phyloP scores from a whole-genome alignment of 2,797 vertebrate genomes.

The Triplophysa bombifrons region DNA sequence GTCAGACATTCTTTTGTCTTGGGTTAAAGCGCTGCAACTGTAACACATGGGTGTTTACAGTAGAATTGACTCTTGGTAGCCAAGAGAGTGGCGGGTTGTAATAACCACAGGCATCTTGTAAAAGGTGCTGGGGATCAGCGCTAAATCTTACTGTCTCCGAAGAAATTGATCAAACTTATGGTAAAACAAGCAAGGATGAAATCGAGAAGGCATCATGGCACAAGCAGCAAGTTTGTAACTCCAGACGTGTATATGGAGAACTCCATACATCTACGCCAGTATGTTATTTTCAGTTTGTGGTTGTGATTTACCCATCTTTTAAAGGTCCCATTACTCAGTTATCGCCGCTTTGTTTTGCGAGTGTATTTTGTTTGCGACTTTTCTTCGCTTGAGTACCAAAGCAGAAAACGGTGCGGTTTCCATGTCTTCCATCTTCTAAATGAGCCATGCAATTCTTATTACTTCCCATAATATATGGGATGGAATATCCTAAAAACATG shows the following conservation, averaged over 20 bases:
- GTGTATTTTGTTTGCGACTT: constrained; percentile 64
- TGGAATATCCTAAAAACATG: constrained; percentile 60
- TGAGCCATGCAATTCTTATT: constrained; percentile 73
- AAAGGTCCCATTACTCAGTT: constrained; percentile 58
- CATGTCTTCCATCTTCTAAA: constrained; percentile 65
- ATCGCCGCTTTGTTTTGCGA: constrained; percentile 11
- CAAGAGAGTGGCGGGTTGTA: constrained; percentile 38
- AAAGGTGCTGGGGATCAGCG: constrained; percentile 44
- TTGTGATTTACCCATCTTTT: constrained; percentile 66
- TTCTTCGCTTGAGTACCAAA: constrained; percentile 57
- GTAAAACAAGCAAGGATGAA: constrained; percentile 54
- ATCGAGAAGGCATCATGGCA: constrained; percentile 44
- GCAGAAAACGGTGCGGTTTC: constrained; percentile 62
- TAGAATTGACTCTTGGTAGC: constrained; percentile 44
- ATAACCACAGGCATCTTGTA: constrained; percentile 53
- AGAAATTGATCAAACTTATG: constrained; percentile 50
- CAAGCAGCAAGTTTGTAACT: constrained; percentile 41
- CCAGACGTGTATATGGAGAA: constrained; percentile 4
- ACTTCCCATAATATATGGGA: constrained; percentile 62
- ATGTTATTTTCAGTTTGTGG: constrained; percentile 65
- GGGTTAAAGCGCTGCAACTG: constrained; percentile 25
- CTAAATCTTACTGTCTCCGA: constrained; percentile 41
- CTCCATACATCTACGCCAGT: constrained; percentile 22
- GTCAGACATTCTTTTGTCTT: constrained; percentile 34
- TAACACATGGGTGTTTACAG: constrained; percentile 40